These are phyloP conservation scores for Amblyjoppa proteus DNA, from an alignment of 2,888 invertebrate genomes.

Conservation along the genomic window DNA sequence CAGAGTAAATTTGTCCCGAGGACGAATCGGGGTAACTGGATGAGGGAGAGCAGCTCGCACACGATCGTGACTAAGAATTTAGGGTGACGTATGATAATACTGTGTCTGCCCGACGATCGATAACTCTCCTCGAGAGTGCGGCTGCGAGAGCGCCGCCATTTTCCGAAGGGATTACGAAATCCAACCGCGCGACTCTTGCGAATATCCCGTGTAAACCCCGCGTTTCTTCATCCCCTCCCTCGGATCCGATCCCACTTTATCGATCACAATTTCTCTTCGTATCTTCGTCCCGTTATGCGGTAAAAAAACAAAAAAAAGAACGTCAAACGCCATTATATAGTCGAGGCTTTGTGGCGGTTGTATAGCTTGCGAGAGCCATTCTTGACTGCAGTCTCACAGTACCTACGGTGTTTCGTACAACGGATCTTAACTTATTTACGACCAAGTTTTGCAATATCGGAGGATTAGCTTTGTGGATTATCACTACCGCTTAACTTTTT, in stretches of 20 bases:
- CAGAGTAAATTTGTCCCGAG: constrained; percentile 68
- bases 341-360: too few relatives aligned
- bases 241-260: neutral
- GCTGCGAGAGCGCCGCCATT: constrained; percentile 36
- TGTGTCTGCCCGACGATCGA: constrained; percentile 62
- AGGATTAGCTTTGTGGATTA: constrained; percentile 10
- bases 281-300: too few relatives aligned
- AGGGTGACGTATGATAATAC: constrained; percentile 69
- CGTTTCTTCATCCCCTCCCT: neutral
- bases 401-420: too few relatives aligned
- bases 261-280: too few relatives aligned
- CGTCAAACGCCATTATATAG: too few relatives aligned
- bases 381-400: neutral
- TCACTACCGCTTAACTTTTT: too few relatives aligned
- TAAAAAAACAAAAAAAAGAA: too few relatives aligned
- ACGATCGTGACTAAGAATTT: constrained; percentile 72
- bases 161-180: constrained; percentile 58
- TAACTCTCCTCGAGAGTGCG: constrained; percentile 52
- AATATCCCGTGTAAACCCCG: constrained; percentile 21
- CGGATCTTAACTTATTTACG: neutral
- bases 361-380: neutral
- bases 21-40: constrained; percentile 30
- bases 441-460: constrained; percentile 40
- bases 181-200: constrained; percentile 38
- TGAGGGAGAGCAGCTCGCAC: constrained; percentile 40